phyloP scores from a whole-genome alignment of 2,888 invertebrate species.

The Lepidonotus clava region DNA sequence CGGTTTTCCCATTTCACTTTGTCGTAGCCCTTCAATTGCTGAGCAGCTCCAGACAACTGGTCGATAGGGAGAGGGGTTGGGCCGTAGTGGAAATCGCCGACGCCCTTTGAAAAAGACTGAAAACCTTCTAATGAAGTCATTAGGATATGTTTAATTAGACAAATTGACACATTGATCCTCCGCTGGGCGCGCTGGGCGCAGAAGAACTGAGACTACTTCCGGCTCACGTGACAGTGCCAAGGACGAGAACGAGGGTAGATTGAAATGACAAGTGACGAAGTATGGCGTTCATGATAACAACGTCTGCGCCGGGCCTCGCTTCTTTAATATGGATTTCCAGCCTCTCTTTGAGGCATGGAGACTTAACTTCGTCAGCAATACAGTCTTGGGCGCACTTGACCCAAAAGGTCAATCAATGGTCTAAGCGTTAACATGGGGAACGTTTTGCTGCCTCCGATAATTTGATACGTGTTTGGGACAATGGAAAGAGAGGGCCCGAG shows the following conservation, averaged over 20 bases:
- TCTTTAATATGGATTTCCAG: no score
- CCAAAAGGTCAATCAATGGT: no score
- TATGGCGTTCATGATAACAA: no score
- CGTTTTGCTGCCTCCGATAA: background rate
- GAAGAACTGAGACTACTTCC: background rate
- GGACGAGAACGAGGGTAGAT: no score
- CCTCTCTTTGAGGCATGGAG: no score
- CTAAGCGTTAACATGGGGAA: no score
- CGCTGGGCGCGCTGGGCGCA: background rate
- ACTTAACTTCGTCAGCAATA: no score
- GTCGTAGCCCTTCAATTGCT: no score
- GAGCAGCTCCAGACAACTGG: background rate
- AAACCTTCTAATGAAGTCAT: slow-evolving; percentile 26
- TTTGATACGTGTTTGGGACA: slow-evolving; percentile 28
- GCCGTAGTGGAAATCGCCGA: background rate
- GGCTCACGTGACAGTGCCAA: background rate
- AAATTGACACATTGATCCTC: slow-evolving; percentile 39
- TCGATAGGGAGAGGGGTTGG: slow-evolving; percentile 2
- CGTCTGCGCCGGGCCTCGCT: no score
- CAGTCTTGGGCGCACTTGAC: no score
- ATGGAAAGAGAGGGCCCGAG: background rate
- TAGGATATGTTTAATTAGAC: slow-evolving; percentile 41
- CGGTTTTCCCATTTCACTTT: no score
- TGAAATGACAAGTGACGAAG: no score
- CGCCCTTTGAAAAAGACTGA: background rate